Percentiles rank a stretch among this genome's conserved stretches.
These are phyloP conservation scores for Platyscapa corneri DNA, from an alignment of 1,140 invertebrate species.

Conservation along the genomic window DNA sequence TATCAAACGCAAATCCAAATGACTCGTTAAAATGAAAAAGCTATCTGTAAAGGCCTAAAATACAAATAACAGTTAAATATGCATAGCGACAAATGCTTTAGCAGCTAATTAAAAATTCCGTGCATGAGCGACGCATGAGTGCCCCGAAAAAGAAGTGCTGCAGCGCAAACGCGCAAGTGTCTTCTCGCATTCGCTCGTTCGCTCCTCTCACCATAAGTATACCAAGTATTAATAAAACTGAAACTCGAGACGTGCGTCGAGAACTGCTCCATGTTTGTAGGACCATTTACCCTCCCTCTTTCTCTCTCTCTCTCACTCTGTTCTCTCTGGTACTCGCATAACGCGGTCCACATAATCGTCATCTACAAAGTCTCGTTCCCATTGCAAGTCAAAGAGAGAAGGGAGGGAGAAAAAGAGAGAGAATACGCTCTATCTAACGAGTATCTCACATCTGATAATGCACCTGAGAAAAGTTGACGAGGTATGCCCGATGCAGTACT, in stretches of 20 bases:
- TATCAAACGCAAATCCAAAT: background rate
- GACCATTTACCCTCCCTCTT: background rate
- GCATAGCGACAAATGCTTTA: background rate
- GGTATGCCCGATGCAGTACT: constrained; percentile 2
- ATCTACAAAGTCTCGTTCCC: constrained; percentile 21
- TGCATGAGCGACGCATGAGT: background rate
- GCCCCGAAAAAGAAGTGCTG: constrained; percentile 17
- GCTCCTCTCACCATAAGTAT: constrained; percentile 33
- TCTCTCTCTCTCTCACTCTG: background rate
- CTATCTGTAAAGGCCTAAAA: background rate
- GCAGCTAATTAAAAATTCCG: constrained; percentile 26
- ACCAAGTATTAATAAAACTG: constrained; percentile 50
- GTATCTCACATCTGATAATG: constrained; percentile 60
- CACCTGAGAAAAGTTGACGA: constrained; percentile 1
- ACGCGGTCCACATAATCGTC: constrained; percentile 35
- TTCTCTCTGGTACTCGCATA: no score
- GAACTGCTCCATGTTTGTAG: constrained; percentile 3
- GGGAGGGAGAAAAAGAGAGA: constrained; percentile 5
- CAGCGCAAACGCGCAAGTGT: background rate
- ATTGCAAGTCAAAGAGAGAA: constrained; percentile 1
- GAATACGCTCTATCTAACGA: constrained; percentile 53
- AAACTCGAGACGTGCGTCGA: constrained; percentile 39
- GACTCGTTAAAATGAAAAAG: background rate
- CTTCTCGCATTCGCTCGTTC: background rate
- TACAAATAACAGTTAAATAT: no score